A percentile compares a stretch with the other conserved stretches of the same genome.
These are phyloP conservation scores for Circaetus gallicus DNA, from an alignment of 2,113 vertebrate species.

Conservation along the genomic window DNA sequence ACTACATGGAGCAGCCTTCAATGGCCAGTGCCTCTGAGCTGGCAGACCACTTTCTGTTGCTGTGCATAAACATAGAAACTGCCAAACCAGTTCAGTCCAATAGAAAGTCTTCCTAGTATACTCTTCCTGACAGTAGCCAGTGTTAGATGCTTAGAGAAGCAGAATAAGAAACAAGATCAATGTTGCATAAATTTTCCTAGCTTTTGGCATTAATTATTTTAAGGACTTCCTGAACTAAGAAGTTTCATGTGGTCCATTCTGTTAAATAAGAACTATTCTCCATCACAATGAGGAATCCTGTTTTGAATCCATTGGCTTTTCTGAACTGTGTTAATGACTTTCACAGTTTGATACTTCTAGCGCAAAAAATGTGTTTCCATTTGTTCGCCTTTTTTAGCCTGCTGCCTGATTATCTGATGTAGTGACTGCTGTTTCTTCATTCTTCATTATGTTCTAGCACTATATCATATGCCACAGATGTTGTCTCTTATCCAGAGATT, in stretches of 20 bases:
- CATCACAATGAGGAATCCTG: not conserved
- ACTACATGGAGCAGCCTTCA: not conserved
- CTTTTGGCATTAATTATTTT: not conserved
- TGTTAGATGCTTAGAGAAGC: not conserved
- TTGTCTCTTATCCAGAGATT: not conserved
- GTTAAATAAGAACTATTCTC: not conserved
- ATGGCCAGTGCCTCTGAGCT: not conserved
- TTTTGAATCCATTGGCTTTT: not conserved
- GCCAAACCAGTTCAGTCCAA: not conserved
- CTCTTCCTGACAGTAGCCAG: not conserved
- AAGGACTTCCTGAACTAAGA: not conserved
- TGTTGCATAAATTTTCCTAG: not conserved
- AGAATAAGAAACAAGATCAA: not conserved
- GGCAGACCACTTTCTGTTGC: not conserved
- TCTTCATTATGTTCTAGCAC: not conserved
- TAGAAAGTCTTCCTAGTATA: too few species aligned
- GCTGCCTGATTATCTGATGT: not conserved
- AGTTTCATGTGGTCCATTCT: not conserved
- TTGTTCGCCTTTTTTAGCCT: not conserved
- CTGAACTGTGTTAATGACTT: not conserved
- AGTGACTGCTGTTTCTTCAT: not conserved
- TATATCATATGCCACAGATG: not conserved
- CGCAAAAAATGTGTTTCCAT: not conserved
- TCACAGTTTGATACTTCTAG: not conserved
- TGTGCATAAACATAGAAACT: not conserved